Conservation (phyloP, 1,140 invertebrate genomes). For the Microplitis mediator region DNA sequence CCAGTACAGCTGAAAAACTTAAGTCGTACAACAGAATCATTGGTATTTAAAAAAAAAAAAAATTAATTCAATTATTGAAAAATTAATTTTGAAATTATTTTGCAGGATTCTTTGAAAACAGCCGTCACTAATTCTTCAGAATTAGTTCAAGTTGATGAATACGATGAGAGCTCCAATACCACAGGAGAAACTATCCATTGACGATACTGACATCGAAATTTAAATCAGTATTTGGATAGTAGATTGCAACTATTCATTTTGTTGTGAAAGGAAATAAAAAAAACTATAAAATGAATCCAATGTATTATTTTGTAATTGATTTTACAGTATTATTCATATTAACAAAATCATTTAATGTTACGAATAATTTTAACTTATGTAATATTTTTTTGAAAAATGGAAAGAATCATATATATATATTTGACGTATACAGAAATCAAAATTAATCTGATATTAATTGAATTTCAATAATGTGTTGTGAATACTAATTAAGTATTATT, state of each 20-base stretch:
- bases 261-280: neutral
- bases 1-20: constrained; percentile 39
- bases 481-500: constrained; percentile 5
- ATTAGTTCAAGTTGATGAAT: constrained; percentile 54
- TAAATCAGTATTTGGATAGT: constrained; percentile 31
- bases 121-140: constrained; percentile 49
- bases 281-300: too few species aligned
- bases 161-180: constrained; percentile 42
- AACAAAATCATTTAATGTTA: neutral
- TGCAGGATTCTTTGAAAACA: constrained; percentile 49
- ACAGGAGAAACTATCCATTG: constrained; percentile 42
- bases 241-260: too few species aligned
- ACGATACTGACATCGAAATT: constrained; percentile 49
- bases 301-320: too few species aligned
- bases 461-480: neutral
- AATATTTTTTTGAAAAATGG: too few species aligned
- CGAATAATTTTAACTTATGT: too few species aligned
- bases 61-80: constrained; percentile 33
- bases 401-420: too few species aligned
- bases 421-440: too few species aligned
- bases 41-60: constrained; percentile 29
- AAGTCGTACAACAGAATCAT: constrained; percentile 35
- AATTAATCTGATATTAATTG: too few species aligned
- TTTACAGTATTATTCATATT: too few species aligned
- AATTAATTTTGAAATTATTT: constrained; percentile 24